Percentiles rank a stretch among this genome's conserved stretches.
phyloP scores from a whole-genome alignment of 2,797 vertebrate genomes.

The Gorsachius magnificus region DNA sequence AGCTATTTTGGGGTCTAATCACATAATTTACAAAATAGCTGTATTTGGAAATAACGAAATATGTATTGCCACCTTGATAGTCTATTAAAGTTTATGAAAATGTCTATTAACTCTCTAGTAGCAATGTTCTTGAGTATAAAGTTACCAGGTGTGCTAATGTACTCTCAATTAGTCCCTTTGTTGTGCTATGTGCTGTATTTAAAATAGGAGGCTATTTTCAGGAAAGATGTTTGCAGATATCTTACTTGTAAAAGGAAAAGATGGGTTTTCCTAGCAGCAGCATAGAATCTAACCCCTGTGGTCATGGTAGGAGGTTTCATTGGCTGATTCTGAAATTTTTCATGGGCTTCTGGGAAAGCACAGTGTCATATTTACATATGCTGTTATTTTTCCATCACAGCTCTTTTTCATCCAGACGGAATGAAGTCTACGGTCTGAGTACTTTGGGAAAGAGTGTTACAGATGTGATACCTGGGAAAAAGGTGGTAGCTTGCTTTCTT shows the following conservation, averaged over 20 bases:
- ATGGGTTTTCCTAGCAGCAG: not conserved
- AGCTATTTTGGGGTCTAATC: not conserved
- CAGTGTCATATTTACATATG: not conserved
- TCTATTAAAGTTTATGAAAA: not conserved
- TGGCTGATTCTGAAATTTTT: not conserved
- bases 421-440: not conserved
- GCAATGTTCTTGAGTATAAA: not conserved
- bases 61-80: not conserved
- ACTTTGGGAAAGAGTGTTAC: not conserved
- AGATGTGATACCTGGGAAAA: not conserved
- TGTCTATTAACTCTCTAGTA: not conserved
- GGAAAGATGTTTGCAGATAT: not conserved
- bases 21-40: not conserved
- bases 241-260: not conserved
- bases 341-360: not conserved
- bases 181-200: not conserved
- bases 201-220: not conserved
- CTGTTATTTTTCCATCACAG: not conserved
- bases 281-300: not conserved
- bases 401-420: not conserved
- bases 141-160: not conserved
- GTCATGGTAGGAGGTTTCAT: not conserved
- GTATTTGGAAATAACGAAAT: not conserved
- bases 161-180: not conserved
- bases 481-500: constrained; percentile 19